Base-by-base conservation (phyloP, 2,888 invertebrate genomes). In the Mimumesa dahlbomi region DNA sequence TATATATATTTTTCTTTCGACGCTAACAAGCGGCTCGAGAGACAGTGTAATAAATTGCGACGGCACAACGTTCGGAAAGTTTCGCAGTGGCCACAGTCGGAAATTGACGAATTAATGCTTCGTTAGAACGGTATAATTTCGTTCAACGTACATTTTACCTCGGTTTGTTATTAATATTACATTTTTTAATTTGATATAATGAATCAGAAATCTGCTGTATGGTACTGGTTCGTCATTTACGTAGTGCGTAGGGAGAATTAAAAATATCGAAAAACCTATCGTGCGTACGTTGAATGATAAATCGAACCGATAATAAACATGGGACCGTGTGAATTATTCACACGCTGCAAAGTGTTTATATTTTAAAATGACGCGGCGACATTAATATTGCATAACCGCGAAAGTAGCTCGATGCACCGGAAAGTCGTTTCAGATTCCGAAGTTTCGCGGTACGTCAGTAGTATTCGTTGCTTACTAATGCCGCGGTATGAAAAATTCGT, bases 341-440 rank as follows among this genome's bases (percentile, higher is more conserved):
- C 38, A 22, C 71, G 52, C 42, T 19, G 61, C 52, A 58, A 75
- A 75, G 75, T 75, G 67, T 75, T 78, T 78, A 73, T 75, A 78
- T 78, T 78, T 75, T 69, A 70, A 75, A 75, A 69, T 73, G 71
- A 68, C 66, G 71, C 59, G 34, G 61, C 49, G 53, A 48, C 79
- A 78, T 78, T 70, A 78, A 78, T 75, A 75, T 75, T 79, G 75
- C 69, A 78, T 75, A 64, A 58, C n/a, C 54, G 64, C 36, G 53
- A 56, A 58, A 72, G 57, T 69, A 58, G 58, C 66, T 61, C 31
- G 77, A 65, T 58, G 65, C 53, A 50, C 49, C 56, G 49, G 66
- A 56, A 67, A 69, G 68, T 78, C 63, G 65, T 69, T 65, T 42
- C 58, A 56, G 65, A 69, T 73, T 69, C 59, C 40, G 36, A 78